Percentiles rank a stretch among this genome's conserved stretches.
These are phyloP conservation scores for Podargus strigoides DNA, from an alignment of 2,797 vertebrate genomes.

Conservation along the genomic window DNA sequence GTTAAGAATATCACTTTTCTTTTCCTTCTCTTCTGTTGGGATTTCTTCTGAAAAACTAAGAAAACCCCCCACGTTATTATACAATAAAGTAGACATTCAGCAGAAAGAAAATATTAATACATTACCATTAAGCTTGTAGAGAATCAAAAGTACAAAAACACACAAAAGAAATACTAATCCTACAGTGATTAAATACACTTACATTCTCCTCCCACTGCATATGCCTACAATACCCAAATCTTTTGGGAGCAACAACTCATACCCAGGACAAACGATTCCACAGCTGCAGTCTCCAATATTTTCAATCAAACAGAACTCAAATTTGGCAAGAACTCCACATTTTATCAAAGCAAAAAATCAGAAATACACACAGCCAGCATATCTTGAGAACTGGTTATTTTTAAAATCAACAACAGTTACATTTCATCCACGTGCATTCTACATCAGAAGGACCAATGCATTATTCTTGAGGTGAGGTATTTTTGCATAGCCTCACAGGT, in stretches of 20 bases:
- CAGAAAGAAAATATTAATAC: neutral
- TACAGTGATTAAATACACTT: neutral
- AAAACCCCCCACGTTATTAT: neutral
- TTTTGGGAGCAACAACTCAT: neutral
- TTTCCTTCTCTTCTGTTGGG: constrained; percentile 73
- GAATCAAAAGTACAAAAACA: neutral
- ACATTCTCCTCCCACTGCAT: neutral
- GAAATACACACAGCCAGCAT: neutral
- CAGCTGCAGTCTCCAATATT: neutral
- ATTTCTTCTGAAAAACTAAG: constrained; percentile 83
- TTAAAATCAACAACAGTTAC: neutral
- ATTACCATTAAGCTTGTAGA: neutral
- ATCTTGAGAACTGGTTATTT: neutral
- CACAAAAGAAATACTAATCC: neutral
- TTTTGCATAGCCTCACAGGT: neutral
- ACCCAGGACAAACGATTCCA: neutral
- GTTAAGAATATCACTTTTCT: constrained; percentile 85
- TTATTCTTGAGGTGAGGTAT: neutral
- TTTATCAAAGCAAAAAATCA: neutral
- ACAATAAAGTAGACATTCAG: neutral
- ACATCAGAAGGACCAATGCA: neutral
- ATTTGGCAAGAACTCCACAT: neutral
- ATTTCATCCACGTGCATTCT: neutral
- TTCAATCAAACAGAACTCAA: neutral
- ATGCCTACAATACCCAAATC: neutral